Evolutionary conservation across 2,888 invertebrate species (phyloP), one percentile per base, ranked within the genome.

Genomic region (Pecten maximus): DNA sequence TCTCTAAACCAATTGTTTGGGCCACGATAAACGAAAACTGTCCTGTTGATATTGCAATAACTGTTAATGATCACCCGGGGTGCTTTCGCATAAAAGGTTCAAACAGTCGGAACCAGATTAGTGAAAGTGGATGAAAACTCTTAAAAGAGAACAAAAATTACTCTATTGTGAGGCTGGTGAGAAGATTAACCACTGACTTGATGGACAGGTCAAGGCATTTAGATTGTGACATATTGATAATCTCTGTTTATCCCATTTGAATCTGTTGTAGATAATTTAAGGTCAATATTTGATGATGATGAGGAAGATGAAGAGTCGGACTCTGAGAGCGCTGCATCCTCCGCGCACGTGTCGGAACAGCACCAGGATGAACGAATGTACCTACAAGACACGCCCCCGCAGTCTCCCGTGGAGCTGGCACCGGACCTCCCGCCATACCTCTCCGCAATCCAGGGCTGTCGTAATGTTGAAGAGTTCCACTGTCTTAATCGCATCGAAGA

Each of bases 401-500:
- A 94, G 87, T 96, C 96, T 16, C 96, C 97, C 0, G 90, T 96
- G 12, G 96, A 96, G 90, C 91, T 95, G 35, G 93, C 95, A 88
- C 95, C 95, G 28, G 93, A 95, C 19, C 94, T 98, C 87, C 98
- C 98, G 0, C 98, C 98, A 0, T 99, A 98, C 96, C 98, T 97
- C 95, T 99, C 99, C 8, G 98, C 98, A 15, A 97, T 98, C 50
- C 96, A 97, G 97, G 98, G 99, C 86, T 99, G 99, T 97, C 98
- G 99, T 88, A 99, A 98, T 93, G 99, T 99, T 40, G 99, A 99
- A 97, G 99, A 99, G 97, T 99, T 99, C 97, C 98, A 99, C 96
- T 99, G 99, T 97, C 97, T 99, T 90, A 99, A 99, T 97, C 97
- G 99, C 96, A 99, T 99, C 94, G 99, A 99, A 97, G 99, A 99